phyloP scores from a whole-genome alignment of 2,888 invertebrate species.

The Lysandra coridon region DNA sequence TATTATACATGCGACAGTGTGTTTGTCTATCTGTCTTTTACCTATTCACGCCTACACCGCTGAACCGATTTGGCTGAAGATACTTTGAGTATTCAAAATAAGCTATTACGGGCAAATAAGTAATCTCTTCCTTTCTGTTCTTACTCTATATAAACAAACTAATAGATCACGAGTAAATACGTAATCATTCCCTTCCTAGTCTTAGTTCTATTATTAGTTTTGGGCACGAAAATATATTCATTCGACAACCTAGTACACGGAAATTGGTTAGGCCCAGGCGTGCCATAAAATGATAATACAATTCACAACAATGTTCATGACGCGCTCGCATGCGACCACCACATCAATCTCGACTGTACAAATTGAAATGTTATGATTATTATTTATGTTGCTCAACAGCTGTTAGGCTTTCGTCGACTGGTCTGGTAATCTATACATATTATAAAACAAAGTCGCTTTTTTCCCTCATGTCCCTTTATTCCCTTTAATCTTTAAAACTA shows the following conservation, averaged over 20 bases:
- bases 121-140: not conserved
- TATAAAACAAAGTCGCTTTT: no score
- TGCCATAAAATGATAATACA: constrained; percentile 4
- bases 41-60: no score
- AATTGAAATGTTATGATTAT: constrained; percentile 11
- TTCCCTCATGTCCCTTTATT: no score
- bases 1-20: not conserved
- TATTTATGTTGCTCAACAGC: not conserved
- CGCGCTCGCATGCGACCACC: not conserved
- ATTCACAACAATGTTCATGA: not conserved
- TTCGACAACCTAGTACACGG: not conserved
- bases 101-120: not conserved
- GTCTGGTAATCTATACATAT: no score
- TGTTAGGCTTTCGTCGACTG: not conserved
- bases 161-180: not conserved
- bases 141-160: not conserved
- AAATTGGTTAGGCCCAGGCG: constrained; percentile 13
- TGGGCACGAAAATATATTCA: not conserved
- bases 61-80: no score
- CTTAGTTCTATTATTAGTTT: not conserved
- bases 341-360: not conserved
- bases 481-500: no score
- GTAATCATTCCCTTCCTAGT: not conserved
- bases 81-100: not conserved
- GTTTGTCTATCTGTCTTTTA: no score